Percentiles rank a stretch among this genome's conserved stretches.
phyloP scores from a whole-genome alignment of 2,888 invertebrate genomes.

The Sphecodes monilicornis region DNA sequence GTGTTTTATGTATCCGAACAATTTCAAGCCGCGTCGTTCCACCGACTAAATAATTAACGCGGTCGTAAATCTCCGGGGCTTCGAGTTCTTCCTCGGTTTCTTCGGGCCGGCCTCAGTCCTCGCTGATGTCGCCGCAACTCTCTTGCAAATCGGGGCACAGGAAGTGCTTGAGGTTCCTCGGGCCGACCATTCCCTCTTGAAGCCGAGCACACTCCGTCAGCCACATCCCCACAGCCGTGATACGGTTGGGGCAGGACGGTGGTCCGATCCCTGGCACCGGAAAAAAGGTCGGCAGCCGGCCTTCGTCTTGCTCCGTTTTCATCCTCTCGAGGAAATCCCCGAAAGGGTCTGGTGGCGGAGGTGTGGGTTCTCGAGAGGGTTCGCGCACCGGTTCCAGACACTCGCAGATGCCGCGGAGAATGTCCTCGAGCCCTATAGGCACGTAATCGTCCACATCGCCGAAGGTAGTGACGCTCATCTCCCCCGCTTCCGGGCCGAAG shows the following conservation, averaged over 20 bases:
- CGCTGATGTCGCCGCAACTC: constrained; percentile 58
- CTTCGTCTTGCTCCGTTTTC: constrained; percentile 65
- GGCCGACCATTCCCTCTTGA: constrained; percentile 89
- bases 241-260: constrained; percentile 68
- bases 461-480: background rate
- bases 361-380: constrained; percentile 37
- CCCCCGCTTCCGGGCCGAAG: constrained; percentile 10
- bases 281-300: constrained; percentile 57
- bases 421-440: constrained; percentile 62
- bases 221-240: constrained; percentile 77
- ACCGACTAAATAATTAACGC: constrained; percentile 17
- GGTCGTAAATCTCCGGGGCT: background rate
- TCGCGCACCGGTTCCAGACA: constrained; percentile 68
- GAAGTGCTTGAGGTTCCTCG: constrained; percentile 89
- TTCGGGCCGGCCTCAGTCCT: constrained; percentile 11
- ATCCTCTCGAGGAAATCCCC: constrained; percentile 76
- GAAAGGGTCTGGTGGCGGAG: constrained; percentile 63
- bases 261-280: constrained; percentile 78
- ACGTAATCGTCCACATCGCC: constrained; percentile 65
- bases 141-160: constrained; percentile 88
- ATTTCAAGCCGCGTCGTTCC: constrained; percentile 27
- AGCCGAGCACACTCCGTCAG: constrained; percentile 83
- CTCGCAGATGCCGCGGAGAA: constrained; percentile 69
- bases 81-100: background rate
- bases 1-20: constrained; percentile 17